Evolutionary conservation across 2,888 invertebrate species (phyloP), one percentile per base, ranked within the genome.

Genomic region (Hypomecis atomaria): DNA sequence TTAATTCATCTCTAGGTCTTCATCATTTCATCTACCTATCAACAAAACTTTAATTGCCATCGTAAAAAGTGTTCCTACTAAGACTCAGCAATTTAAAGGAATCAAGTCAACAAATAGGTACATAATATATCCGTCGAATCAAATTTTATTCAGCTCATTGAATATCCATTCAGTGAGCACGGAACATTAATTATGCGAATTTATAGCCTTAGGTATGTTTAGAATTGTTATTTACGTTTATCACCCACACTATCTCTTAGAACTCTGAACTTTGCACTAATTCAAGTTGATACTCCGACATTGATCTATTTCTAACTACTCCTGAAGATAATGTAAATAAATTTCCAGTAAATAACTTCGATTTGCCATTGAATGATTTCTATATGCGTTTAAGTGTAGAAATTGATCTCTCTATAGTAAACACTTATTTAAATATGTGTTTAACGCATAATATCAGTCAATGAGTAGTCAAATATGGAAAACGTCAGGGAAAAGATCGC

Each of bases 251-350:
- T 77, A 77, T 80, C 73, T 73, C 65, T 66, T 72, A 74, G 71
- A 71, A 71, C 64, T 69, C 68, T 67, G 78, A 79, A 77, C 77
- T 78, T 77, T 78, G 73, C 74, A 71, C 77, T 74, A 72, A 75
- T 73, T 77, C 59, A 54, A 69, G 59, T 69, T 66, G 67, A 67
- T 71, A 72, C 65, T 38, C 38, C 52, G 34, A 59, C 66, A 65
- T 62, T 68, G 54, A 68, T 68, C 66, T 60, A 60, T 50, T 65
- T 65, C 33, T 60, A 60, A 48, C 57, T 50, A 56, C 44, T 49
- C 42, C 34, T 50, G 40, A 53, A 23, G 61, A 11, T 48, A 42
- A 42, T 34, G 8, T 60, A 62, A 57, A 48, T 59, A 58, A 40
- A 58, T 38, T 34, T 57, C 48, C 40, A 58, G 49, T 66, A 61